Base-by-base conservation (phyloP, 2,888 invertebrate species). In the Abrostola triplasia region DNA sequence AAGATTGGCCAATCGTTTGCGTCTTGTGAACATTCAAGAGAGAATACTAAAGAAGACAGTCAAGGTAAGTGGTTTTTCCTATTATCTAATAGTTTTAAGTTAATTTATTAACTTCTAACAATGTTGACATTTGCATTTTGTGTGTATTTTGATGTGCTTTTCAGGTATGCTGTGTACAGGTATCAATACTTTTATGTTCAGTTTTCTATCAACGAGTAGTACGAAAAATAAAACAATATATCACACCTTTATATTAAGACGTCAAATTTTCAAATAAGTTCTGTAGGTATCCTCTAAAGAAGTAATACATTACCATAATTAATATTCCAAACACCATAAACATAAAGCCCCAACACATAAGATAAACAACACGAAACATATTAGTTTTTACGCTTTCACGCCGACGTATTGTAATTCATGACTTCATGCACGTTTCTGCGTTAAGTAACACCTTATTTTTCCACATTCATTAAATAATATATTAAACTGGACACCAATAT, bases 1-100 rank as follows among this genome's bases (percentile, higher is more conserved):
- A 92, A 92, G 90, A 89, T 92, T 92, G 93, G 92, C 92, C 92
- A 92, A 92, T 92, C 89, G 84, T 85, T 85, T 73, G 83, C 84
- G 86, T 77, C 77, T 84, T 84, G 87, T 77, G 82, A 83, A 83
- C 67, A 82, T 65, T 69, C 80, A 86, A 89, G 81, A 88, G 59
- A 54, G 78, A 83, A 82, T 40, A 73, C 68, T 60, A 9, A 66
- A 6, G 83, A 84, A 84, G 79, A 83, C 73, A 9, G n/a, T 24
- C 37, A 92, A 92, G 94, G 94, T 94, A 94, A 83, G 94, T 93
- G 81, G 64, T 59, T 42, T 78, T 85, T 86, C 70, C 77, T 77
- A 75, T 80, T 83, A 69, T 59, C 11, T 71, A 73, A 13, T 72
- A 80, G 80, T 68, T 77, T 70, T 78, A 72, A 73, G 65, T 70